Percentiles rank a stretch among this genome's conserved stretches.
Conservation (phyloP, 2,888 invertebrate species). For the Malthinus seriepunctatus region DNA sequence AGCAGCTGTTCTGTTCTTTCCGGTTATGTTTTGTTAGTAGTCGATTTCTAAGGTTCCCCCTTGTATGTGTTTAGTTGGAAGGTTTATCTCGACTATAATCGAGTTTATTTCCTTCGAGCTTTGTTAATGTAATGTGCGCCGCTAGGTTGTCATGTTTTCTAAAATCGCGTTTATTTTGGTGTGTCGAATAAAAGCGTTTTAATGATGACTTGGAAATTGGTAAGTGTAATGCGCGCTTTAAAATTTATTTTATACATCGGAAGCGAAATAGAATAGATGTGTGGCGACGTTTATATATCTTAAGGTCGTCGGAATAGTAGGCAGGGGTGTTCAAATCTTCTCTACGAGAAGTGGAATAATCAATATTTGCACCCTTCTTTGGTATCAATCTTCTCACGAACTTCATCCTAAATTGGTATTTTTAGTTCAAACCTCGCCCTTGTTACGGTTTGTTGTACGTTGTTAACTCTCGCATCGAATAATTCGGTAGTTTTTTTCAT, state of each 20-base stretch:
- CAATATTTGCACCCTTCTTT: conserved; percentile 48
- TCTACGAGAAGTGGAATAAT: conserved; percentile 48
- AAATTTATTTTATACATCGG: neutral
- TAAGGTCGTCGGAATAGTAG: conserved; percentile 23
- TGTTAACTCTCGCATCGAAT: too few species aligned
- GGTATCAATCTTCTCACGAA: conserved; percentile 29
- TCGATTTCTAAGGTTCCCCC: conserved; percentile 20
- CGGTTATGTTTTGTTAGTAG: conserved; percentile 25
- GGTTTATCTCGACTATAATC: conserved; percentile 16
- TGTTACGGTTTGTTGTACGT: neutral
- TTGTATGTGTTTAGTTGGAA: conserved; percentile 10
- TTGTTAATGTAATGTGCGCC: neutral
- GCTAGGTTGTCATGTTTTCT: conserved; percentile 7
- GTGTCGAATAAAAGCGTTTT: neutral
- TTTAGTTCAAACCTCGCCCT: conserved; percentile 13
- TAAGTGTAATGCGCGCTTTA: neutral
- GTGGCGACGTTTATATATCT: conserved; percentile 9
- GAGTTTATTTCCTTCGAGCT: conserved; percentile 16
- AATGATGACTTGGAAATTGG: conserved; percentile 5
- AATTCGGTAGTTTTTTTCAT: neutral
- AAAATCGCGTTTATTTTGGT: neutral
- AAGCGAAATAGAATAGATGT: neutral
- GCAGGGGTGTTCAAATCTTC: conserved; percentile 33
- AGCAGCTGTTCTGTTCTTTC: conserved; percentile 31
- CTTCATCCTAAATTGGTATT: conserved; percentile 18